Conservation (phyloP, 2,888 invertebrate genomes). For the Drosophila fulvimacula region DNA sequence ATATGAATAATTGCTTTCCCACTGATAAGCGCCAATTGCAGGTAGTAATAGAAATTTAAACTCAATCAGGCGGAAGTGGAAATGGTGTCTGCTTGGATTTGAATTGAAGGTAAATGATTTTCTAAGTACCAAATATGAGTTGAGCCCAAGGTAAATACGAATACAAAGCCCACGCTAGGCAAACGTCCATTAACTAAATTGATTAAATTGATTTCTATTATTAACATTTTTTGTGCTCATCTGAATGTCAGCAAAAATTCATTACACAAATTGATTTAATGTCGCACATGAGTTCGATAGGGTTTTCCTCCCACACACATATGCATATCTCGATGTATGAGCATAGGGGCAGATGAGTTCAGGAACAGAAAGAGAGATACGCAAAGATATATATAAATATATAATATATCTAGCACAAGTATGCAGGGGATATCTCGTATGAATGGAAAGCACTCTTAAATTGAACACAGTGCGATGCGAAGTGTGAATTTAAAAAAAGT, state of each 20-base stretch:
- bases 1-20: conserved; percentile 43
- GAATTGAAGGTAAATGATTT: conserved; percentile 4
- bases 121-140: conserved; percentile 1
- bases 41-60: conserved; percentile 11
- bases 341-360: conserved; percentile 3
- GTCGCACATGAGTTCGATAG: conserved; percentile 23
- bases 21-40: conserved; percentile 52
- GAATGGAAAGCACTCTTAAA: not conserved
- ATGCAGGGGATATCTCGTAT: not conserved
- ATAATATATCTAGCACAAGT: not conserved
- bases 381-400: not conserved
- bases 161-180: not conserved
- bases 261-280: conserved; percentile 68
- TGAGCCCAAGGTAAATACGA: not conserved
- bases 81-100: conserved; percentile 18
- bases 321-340: conserved; percentile 35
- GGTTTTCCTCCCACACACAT: not conserved
- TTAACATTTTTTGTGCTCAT: conserved; percentile 19
- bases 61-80: conserved; percentile 22
- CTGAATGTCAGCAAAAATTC: conserved; percentile 49
- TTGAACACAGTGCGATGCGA: not conserved
- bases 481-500: not conserved
- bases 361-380: not conserved
- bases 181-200: conserved; percentile 67
- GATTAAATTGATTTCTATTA: conserved; percentile 54